Base-by-base conservation (phyloP, 2,888 invertebrate species). In the Teleiodes luculella region DNA sequence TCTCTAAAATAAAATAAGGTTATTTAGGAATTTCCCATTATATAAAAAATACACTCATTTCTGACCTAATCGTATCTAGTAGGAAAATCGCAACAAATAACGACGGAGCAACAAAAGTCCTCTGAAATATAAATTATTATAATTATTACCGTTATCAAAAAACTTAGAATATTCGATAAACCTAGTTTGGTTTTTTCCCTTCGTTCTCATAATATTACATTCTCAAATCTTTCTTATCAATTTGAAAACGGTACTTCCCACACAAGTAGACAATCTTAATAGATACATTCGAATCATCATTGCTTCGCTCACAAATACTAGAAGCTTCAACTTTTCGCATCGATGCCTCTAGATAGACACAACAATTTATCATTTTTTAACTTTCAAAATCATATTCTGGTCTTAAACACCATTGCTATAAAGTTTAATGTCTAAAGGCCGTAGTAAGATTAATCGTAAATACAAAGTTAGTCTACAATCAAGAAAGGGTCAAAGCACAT, bases 291-390 rank as follows among this genome's bases (percentile, higher is more conserved):
- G 24, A 16, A 18, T 16, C 20, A 41, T 41, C 39, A 41, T 41
- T 2, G 13, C 39, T 20, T 16, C 60, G 60, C 56, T 55, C 62
- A 78, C 77, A 77, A 80, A 81, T 79, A 76, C 54, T 77, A 72
- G 81, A 61, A 80, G 81, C 80, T 65, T 74, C 66, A 63, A 41
- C 77, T 74, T 70, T 63, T 65, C 73, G 77, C 73, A 62, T 62
- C 69, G 72, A 56, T 65, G 78, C 62, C 20, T 68, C 56, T 59
- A 72, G 76, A 79, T 75, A 73, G 65, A 52, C 52, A 31, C 13
- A 48, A 20, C 35, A 11, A 48, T 35, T 36, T 18, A 35, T 35
- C 33, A 20, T 20, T 48, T n/a, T 35, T 35, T 14, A 18, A 20
- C 33, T n/a, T 7, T 7, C 20, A 20, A 36, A 33, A 33, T 31